Evolutionary conservation across 2,888 invertebrate species (phyloP).

Genomic region (Cosmopolites sordidus): DNA sequence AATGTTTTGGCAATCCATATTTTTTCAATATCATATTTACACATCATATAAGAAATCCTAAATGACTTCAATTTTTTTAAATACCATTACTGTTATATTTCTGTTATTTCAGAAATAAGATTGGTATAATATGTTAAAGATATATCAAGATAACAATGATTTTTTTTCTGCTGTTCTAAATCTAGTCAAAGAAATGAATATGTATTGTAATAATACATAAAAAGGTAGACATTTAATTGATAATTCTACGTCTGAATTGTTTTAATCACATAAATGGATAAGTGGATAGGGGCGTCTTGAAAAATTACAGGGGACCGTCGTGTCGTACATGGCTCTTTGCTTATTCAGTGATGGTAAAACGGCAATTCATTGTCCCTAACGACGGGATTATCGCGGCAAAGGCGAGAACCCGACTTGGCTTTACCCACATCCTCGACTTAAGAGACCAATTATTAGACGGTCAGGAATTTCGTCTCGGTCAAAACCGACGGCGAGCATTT

Average conservation of each 20-base stretch:
- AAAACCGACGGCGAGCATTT: no score
- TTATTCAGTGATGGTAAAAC: slow-evolving; percentile 21
- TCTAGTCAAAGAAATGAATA: no score
- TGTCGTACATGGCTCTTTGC: slow-evolving; percentile 1
- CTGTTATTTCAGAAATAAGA: no score
- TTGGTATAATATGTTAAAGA: no score
- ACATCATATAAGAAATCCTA: no score
- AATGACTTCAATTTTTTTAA: no score
- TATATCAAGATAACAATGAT: no score
- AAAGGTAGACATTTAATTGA: background rate
- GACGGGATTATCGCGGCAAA: slow-evolving; percentile 31
- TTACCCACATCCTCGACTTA: slow-evolving; percentile 2
- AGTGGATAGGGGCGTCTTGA: slow-evolving; percentile 29
- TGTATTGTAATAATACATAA: background rate
- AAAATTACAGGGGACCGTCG: slow-evolving; percentile 31
- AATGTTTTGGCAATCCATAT: no score
- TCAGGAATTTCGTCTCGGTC: background rate
- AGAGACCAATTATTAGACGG: slow-evolving; percentile 3
- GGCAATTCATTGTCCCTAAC: slow-evolving; percentile 37
- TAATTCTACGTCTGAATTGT: slow-evolving; percentile 21
- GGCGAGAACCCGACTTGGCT: slow-evolving; percentile 4
- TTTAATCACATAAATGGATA: slow-evolving; percentile 35
- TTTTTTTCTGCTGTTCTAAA: no score
- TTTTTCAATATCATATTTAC: no score
- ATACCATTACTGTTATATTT: no score